Evolutionary conservation across 2,888 invertebrate species (phyloP), one percentile per base, ranked within the genome.

Genomic region (Macrophya annulata): DNA sequence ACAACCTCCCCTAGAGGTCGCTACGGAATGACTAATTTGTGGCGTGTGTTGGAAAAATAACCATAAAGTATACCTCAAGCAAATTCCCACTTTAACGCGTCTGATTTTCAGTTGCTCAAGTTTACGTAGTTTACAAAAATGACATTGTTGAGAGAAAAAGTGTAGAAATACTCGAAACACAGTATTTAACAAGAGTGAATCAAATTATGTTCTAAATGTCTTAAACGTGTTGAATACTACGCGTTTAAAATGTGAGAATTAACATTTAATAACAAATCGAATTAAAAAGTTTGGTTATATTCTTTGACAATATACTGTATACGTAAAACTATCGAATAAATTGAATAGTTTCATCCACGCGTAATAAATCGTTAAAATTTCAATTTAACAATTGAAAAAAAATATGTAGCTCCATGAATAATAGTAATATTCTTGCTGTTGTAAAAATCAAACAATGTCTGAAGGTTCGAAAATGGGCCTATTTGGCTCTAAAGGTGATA

Each of bases 381-480:
- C 48, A 21, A 62, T 4, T 62, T 40, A 62, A 59, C 12, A 15
- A 40, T 15, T 43, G 31, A 31, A 21, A 43, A 1, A 62, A 43
- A 81, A 43, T 2, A 81, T 81, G 81, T 43, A 43, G 55, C 55
- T 77, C 43, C 2, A 40, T 17, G 43, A 62, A 21, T 62, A 43
- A 62, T 12, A n/a, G 43, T 43, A 9, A 62, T 62, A 81, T 40
- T 81, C 8, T 62, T n/a, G 81, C 62, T 81, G 43, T 43, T 62
- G 59, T 76, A n/a, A n/a, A 59, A 81, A 15, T 62, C 40, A 87
- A 87, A 91, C 88, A 89, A 91, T 92, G 92, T 92, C 92, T 84
- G 90, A 91, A 86, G 87, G 88, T 87, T 86, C 88, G 87, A 90
- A 91, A 79, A 91, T 92, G 91, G 91, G 91, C 90, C 91, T 91